Base-by-base conservation (phyloP, 2,797 vertebrate genomes). In the Apogon hyalosoma region DNA sequence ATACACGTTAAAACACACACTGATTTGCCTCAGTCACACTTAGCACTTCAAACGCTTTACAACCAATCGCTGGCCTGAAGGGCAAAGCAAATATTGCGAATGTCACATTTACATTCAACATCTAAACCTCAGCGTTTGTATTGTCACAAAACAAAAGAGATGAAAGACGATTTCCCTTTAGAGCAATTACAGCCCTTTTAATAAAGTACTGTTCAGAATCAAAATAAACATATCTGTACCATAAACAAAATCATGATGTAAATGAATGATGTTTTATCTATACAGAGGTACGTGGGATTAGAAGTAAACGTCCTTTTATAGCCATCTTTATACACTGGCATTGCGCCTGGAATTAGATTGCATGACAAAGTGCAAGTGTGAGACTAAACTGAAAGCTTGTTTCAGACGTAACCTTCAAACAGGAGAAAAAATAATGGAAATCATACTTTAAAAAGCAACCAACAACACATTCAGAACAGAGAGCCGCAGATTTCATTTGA, bases 1-100 rank as follows among this genome's bases (percentile, higher is more conserved):
- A 82, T 80, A 85, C 79, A 80, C 52, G 54, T 88, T 90, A 90
- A 90, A 90, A 92, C 78, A 77, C 78, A 88, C 67, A 84, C 59
- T 16, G 77, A 82, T 89, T 87, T 75, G 67, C 77, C 83, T 81
- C 79, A 59, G 82, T 87, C 76, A 75, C 87, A 84, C 79, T 89
- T 69, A 64, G 77, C 80, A 83, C 80, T 80, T 84, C 63, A 69
- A 84, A 89, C 66, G 61, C 67, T 80, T 75, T 62, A 80, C 72
- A 70, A 68, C 54, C 56, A 55, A 67, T 78, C 72, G 60, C 45
- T 9, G 75, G 69, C 83, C 81, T 63, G 69, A 80, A 87, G 80
- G 77, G 66, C 83, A 76, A 57, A 69, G 77, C 75, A 73, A 87
- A 86, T 70, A 81, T 51, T 69, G 67, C 59, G 77, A 87, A 82